phyloP scores from a whole-genome alignment of 2,888 invertebrate species.

The Embidobia sp. region DNA sequence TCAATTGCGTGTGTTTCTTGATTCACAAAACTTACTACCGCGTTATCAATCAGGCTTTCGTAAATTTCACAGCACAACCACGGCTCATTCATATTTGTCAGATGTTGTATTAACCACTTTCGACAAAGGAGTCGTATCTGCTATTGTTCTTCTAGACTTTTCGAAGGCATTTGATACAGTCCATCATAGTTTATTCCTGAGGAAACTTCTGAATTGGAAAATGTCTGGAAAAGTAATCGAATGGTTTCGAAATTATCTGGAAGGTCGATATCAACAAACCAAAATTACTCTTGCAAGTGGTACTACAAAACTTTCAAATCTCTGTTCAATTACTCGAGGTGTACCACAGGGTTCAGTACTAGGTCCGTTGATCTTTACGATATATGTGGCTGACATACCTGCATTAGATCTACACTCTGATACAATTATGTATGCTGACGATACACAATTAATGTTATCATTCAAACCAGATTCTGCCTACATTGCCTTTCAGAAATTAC shows the following conservation, averaged over 20 bases:
- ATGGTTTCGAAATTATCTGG: not conserved
- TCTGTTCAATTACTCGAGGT: too few species aligned
- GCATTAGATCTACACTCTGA: not conserved
- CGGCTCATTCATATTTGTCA: not conserved
- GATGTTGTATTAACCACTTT: not conserved
- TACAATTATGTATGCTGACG: conserved; percentile 3
- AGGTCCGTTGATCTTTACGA: not conserved
- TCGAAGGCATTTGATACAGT: conserved; percentile 4
- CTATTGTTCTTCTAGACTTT: not conserved
- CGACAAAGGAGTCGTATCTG: not conserved
- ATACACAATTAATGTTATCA: not conserved
- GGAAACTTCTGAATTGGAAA: too few species aligned
- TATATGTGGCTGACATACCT: not conserved
- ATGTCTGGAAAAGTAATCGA: too few species aligned
- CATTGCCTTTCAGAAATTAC: too few species aligned
- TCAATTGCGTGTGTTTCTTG: not conserved
- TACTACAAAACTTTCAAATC: too few species aligned
- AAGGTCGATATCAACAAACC: too few species aligned
- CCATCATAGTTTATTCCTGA: too few species aligned
- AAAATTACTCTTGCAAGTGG: too few species aligned
- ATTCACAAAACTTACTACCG: not conserved
- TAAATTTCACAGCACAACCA: not conserved
- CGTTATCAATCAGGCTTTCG: not conserved
- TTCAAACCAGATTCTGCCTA: not conserved
- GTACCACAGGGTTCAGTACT: not conserved